Evolutionary conservation across 2,888 invertebrate genomes (phyloP), one percentile per base, ranked within the genome.

Genomic region (Pocota personata): DNA sequence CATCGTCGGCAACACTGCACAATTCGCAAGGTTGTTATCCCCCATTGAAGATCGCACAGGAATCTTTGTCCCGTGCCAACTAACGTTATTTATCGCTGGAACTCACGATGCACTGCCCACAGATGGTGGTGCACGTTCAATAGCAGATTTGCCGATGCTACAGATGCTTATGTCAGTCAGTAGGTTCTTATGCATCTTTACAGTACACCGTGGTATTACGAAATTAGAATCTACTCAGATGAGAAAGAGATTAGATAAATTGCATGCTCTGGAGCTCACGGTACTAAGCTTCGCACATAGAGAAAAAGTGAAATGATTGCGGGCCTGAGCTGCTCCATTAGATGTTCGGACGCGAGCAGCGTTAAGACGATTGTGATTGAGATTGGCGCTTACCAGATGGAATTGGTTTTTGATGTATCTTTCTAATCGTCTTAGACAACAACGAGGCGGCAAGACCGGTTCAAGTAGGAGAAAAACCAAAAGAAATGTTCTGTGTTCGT

Each of bases 291-390:
- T 14, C 30, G 19, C 2, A 30, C 32, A 40, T 3, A 50, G 55
- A 19, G 16, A 52, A 82, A 82, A 82, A 82, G 82, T 82, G 82
- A 82, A 82, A 82, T 82, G 57, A 66, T 66, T 72, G 69, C 21
- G 55, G 55, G 16, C 21, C 2, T 37, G 14, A 21, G 76, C 43
- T 60, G 58, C 30, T 40, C 52, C 27, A 72, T 32, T 32, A 46
- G 69, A 52, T 35, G 67, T 6, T 16, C 5, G 8, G 30, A 32
- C 10, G 24, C 3, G 8, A 24, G n/a, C n/a, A n/a, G n/a, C 10
- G 46, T 55, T 37, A 14, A 57, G 46, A 46, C 67, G 46, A 46
- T 35, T 35, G 37, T 24, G n/a, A 24, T 52, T 52, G 24, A 35
- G 57, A 69, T 82, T 55, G 75, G 48, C 67, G 67, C 76, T 76